A percentile compares a stretch with the other conserved stretches of the same genome.
Conservation (phyloP, 2,888 invertebrate genomes). For the Nomada flava region DNA sequence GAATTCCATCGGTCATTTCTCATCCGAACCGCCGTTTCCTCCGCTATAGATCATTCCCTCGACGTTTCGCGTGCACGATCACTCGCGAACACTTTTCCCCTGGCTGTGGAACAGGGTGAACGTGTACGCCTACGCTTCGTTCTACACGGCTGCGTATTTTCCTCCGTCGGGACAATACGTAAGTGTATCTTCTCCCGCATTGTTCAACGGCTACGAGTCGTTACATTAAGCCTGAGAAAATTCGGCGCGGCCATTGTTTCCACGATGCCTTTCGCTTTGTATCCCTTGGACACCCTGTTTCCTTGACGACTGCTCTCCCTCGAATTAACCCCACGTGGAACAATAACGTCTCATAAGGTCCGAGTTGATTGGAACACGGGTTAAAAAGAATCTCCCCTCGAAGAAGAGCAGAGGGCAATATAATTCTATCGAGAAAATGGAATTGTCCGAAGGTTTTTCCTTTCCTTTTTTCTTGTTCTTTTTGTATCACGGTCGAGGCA, state of each 20-base stretch:
- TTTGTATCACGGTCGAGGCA: neutral
- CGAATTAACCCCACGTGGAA: conserved; percentile 14
- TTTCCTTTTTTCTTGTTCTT: neutral
- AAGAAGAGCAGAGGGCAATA: neutral
- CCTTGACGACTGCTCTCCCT: conserved; percentile 21
- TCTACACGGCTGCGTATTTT: neutral
- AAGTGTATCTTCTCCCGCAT: neutral
- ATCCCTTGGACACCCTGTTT: neutral
- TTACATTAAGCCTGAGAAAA: conserved; percentile 10
- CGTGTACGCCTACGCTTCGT: neutral
- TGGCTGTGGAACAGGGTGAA: neutral
- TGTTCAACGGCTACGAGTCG: conserved; percentile 22
- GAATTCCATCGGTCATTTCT: conserved; percentile 34
- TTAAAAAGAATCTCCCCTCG: neutral
- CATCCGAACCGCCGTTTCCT: neutral
- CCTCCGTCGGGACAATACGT: conserved; percentile 12
- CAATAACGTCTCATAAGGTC: conserved; percentile 7
- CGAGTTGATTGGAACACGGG: conserved; percentile 4
- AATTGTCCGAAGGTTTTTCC: neutral
- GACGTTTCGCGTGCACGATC: conserved; percentile 22
- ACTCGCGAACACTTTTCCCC: conserved; percentile 3
- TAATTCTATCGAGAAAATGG: too few species aligned
- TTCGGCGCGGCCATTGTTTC: conserved; percentile 17
- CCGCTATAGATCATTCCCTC: conserved; percentile 32
- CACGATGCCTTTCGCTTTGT: neutral